Conservation (phyloP, 2,113 vertebrate genomes). For the Prunella fulvescens region DNA sequence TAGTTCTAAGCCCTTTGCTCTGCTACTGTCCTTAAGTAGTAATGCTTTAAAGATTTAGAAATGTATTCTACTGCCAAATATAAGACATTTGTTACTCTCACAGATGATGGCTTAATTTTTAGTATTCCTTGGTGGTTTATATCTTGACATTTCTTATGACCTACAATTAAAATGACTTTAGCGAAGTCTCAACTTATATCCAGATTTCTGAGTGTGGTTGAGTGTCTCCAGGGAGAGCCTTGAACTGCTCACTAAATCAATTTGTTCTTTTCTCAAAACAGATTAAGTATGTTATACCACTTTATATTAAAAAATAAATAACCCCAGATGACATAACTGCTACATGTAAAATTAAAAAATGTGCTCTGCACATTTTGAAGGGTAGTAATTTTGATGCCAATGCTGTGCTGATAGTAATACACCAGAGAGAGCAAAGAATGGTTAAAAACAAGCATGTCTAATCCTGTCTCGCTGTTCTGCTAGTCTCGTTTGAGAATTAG, state of each 20-base stretch:
- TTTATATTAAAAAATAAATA: slow-evolving; percentile 53
- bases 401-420: slow-evolving; percentile 12
- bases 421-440: slow-evolving; percentile 37
- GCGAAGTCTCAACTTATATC: slow-evolving; percentile 12
- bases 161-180: slow-evolving; percentile 45
- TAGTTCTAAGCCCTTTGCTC: background rate
- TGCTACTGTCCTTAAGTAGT: background rate
- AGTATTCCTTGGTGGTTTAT: slow-evolving; percentile 38
- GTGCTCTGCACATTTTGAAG: background rate
- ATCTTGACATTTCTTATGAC: slow-evolving; percentile 37
- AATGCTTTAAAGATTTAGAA: background rate
- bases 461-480: slow-evolving; percentile 45
- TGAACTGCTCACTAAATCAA: slow-evolving; percentile 40
- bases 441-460: slow-evolving; percentile 66
- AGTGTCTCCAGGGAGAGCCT: slow-evolving; percentile 26
- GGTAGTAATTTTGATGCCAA: slow-evolving; percentile 42
- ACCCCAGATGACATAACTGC: background rate
- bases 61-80: background rate
- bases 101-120: slow-evolving; percentile 47
- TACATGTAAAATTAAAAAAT: slow-evolving; percentile 18
- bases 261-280: slow-evolving; percentile 52
- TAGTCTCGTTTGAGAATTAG: slow-evolving; percentile 46
- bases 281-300: slow-evolving; percentile 45
- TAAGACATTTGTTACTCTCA: background rate
- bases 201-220: slow-evolving; percentile 19